Evolutionary conservation across 2,888 invertebrate genomes (phyloP).

Genomic region (Phortica magna): DNA sequence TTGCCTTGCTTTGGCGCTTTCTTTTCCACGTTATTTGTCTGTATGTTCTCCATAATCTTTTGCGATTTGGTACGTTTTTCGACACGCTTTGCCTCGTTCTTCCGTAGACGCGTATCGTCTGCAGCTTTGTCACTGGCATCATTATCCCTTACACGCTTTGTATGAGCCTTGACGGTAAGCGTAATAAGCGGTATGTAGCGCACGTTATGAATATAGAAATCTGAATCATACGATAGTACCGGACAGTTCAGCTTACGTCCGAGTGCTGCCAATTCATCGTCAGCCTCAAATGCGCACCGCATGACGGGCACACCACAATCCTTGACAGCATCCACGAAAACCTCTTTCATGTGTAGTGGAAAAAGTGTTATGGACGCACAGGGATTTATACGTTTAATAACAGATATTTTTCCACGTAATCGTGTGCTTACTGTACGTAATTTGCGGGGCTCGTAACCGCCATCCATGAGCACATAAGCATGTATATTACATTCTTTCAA

Average conservation of each 20-base stretch:
- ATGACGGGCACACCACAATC: slow-evolving; percentile 84
- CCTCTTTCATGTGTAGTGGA: slow-evolving; percentile 86
- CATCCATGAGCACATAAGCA: slow-evolving; percentile 89
- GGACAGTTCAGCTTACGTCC: slow-evolving; percentile 89
- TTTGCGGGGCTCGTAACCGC: slow-evolving; percentile 86
- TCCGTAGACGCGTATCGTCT: slow-evolving; percentile 49
- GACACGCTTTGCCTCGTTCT: slow-evolving; percentile 68
- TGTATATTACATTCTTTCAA: slow-evolving; percentile 85
- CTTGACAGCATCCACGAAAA: slow-evolving; percentile 85
- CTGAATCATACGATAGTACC: slow-evolving; percentile 94
- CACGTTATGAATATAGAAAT: slow-evolving; percentile 93
- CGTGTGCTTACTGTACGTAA: slow-evolving; percentile 83
- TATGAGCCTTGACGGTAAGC: slow-evolving; percentile 79
- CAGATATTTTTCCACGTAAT: slow-evolving; percentile 81
- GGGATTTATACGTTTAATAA: slow-evolving; percentile 81
- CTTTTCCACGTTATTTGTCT: slow-evolving; percentile 53
- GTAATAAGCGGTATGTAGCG: slow-evolving; percentile 88
- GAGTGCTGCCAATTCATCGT: slow-evolving; percentile 90
- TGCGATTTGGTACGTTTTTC: slow-evolving; percentile 71
- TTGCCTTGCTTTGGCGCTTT: slow-evolving; percentile 45
- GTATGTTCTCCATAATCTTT: slow-evolving; percentile 61
- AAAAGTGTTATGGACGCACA: slow-evolving; percentile 82
- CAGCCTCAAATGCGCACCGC: slow-evolving; percentile 92
- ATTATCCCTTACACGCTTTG: slow-evolving; percentile 55
- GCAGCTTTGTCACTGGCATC: slow-evolving; percentile 46